Evolutionary conservation across 2,797 vertebrate genomes (phyloP).

Genomic region (Enteromius anoplus): DNA sequence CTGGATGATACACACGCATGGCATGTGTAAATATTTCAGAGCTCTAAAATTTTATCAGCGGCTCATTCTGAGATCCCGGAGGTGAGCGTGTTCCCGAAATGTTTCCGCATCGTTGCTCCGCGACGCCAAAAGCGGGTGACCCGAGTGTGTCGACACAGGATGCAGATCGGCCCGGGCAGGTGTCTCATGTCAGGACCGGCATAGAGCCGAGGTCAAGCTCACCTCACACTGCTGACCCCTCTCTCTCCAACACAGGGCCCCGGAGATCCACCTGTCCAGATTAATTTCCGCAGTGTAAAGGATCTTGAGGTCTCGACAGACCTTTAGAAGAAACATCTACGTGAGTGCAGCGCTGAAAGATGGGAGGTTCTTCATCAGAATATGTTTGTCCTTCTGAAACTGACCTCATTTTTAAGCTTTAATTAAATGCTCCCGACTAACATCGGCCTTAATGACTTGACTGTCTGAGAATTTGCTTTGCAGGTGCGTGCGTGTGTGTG

Average conservation of each 20-base stretch:
- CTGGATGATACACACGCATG: constrained; percentile 20
- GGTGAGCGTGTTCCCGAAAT: constrained; percentile 47
- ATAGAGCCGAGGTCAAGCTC: constrained; percentile 73
- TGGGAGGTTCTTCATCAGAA: constrained; percentile 70
- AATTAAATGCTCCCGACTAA: constrained; percentile 76
- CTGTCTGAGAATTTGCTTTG: constrained; percentile 67
- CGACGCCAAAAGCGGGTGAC: constrained; percentile 57
- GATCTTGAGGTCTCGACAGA: constrained; percentile 55
- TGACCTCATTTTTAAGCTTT: constrained; percentile 79
- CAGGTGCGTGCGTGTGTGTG: constrained; percentile 71
- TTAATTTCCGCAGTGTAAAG: constrained; percentile 52
- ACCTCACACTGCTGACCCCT: constrained; percentile 34
- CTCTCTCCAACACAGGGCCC: constrained; percentile 31
- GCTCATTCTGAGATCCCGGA: constrained; percentile 25
- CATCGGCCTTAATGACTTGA: constrained; percentile 75
- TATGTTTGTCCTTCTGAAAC: constrained; percentile 80
- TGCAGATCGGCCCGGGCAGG: constrained; percentile 58
- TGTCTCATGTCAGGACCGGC: constrained; percentile 65
- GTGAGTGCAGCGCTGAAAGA: neutral
- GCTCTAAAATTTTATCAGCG: constrained; percentile 38
- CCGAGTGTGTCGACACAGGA: constrained; percentile 66
- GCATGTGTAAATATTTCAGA: constrained; percentile 55
- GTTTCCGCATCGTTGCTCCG: constrained; percentile 59
- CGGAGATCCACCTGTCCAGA: constrained; percentile 60
- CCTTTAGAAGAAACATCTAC: neutral